Evolutionary conservation across 2,888 invertebrate species (phyloP).

Genomic region (Sicus ferrugineus): DNA sequence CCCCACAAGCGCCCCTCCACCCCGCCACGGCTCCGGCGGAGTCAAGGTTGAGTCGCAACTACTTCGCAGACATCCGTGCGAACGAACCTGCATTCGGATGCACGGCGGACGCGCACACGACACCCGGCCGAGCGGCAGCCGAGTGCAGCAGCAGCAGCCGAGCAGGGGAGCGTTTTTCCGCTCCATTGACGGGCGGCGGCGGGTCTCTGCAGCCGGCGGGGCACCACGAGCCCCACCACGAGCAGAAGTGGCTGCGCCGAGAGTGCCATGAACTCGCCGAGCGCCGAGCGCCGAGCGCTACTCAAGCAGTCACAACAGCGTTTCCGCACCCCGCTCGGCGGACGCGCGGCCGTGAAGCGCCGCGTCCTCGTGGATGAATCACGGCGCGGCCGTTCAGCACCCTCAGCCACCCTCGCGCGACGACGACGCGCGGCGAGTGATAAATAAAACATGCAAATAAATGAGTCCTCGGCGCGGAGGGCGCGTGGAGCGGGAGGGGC

Average conservation of each 20-base stretch:
- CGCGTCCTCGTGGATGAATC: slow-evolving; percentile 45
- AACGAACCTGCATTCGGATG: no score
- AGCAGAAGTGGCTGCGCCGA: not conserved
- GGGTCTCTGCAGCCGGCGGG: no score
- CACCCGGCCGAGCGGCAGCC: no score
- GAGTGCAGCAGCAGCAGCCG: not conserved
- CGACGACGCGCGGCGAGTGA: not conserved
- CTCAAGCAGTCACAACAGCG: slow-evolving; percentile 8
- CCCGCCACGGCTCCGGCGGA: not conserved
- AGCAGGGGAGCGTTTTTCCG: slow-evolving; percentile 20
- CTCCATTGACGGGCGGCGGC: slow-evolving; percentile 24
- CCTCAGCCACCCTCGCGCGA: slow-evolving; percentile 16
- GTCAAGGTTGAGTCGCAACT: slow-evolving; percentile 27
- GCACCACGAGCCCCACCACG: no score
- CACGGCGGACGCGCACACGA: no score
- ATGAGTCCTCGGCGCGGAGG: not conserved
- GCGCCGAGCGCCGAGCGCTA: slow-evolving; percentile 9
- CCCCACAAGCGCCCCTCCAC: not conserved
- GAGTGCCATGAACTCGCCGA: slow-evolving; percentile 25
- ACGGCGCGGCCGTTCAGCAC: slow-evolving; percentile 22
- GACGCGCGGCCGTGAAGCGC: slow-evolving; percentile 36
- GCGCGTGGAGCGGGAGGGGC: slow-evolving; percentile 27
- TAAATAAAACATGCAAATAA: not conserved
- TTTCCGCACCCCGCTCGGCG: not conserved
- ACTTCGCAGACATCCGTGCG: slow-evolving; percentile 23